Evolutionary conservation across 2,888 invertebrate genomes (phyloP).

Genomic region (Dicyrtomina minuta): DNA sequence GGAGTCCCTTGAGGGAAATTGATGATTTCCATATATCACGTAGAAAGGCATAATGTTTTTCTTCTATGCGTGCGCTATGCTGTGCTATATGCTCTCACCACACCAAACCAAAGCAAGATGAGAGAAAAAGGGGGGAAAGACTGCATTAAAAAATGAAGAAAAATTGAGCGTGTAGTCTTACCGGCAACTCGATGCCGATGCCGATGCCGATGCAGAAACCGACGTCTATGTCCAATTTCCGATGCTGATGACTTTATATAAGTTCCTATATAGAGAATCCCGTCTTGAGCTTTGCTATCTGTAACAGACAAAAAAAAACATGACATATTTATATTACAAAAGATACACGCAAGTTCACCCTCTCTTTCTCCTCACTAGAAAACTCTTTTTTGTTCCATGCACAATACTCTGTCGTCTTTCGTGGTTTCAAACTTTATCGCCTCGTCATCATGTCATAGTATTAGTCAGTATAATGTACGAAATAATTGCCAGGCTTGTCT

Average conservation of each 20-base stretch:
- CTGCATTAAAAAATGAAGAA: no score
- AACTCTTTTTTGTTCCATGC: neutral
- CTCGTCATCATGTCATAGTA: conserved; percentile 12
- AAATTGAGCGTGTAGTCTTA: no score
- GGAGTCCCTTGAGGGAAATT: conserved; percentile 9
- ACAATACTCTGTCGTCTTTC: conserved; percentile 17
- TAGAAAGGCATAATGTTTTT: conserved; percentile 1
- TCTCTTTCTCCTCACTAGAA: neutral
- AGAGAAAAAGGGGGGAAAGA: no score
- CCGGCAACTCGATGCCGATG: no score
- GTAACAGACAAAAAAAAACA: neutral
- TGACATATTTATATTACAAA: no score
- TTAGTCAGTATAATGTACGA: no score
- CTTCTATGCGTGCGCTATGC: no score
- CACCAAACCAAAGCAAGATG: no score
- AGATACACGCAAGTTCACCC: neutral
- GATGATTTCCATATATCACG: neutral
- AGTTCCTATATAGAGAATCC: neutral
- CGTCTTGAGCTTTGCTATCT: neutral
- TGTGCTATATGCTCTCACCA: no score
- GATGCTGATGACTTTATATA: neutral
- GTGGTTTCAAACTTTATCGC: conserved; percentile 11
- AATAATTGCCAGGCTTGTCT: no score
- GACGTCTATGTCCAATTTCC: no score
- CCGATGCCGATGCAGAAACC: no score